Percentiles rank a stretch among this genome's conserved stretches.
These are phyloP conservation scores for Erpornis zantholeuca DNA, from an alignment of 2,113 vertebrate genomes.

Conservation along the genomic window DNA sequence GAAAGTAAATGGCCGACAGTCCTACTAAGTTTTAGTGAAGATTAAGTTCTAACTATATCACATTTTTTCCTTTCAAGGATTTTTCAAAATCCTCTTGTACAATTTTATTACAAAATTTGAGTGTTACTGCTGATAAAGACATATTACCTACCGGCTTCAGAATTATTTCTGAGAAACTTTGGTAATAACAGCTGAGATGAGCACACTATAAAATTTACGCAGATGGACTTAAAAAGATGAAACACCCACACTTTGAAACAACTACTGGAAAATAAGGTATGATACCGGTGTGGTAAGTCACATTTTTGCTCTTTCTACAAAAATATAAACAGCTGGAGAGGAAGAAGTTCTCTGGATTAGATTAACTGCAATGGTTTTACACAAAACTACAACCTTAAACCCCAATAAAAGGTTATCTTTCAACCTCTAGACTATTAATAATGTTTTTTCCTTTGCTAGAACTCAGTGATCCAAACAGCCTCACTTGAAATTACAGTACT, in stretches of 20 bases:
- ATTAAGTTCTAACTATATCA: background rate
- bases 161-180: background rate
- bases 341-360: background rate
- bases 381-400: background rate
- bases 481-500: background rate
- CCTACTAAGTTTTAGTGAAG: background rate
- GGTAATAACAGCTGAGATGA: background rate
- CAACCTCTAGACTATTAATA: background rate
- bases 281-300: background rate
- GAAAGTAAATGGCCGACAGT: background rate
- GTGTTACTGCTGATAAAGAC: background rate
- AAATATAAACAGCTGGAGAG: background rate
- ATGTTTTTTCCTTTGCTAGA: background rate
- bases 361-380: background rate
- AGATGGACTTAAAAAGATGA: background rate
- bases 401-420: background rate
- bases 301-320: background rate
- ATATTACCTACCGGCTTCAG: background rate
- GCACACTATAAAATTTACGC: background rate
- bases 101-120: background rate
- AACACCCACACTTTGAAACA: background rate
- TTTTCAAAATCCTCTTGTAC: background rate
- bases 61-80: background rate
- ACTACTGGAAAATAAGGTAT: background rate
- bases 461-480: background rate